A percentile compares a stretch with the other conserved stretches of the same genome.
Evolutionary conservation across 2,888 invertebrate species (phyloP).

Genomic region (Trichogramma dendrolimi): DNA sequence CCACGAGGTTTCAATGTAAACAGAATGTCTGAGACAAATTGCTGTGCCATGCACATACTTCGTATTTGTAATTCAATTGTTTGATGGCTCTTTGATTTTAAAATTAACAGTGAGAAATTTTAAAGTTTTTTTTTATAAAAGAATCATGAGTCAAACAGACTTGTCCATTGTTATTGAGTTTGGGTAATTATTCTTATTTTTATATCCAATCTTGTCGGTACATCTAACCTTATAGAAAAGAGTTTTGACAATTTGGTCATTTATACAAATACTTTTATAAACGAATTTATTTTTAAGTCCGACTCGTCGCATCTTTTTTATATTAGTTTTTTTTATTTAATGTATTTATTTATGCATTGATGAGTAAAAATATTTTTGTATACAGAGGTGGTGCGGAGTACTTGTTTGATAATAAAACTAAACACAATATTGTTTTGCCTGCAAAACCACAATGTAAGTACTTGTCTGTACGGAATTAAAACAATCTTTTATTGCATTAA

Average conservation of each 20-base stretch:
- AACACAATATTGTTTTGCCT: conserved; percentile 63
- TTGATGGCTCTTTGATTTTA: too few relatives aligned
- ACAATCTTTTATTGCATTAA: background rate
- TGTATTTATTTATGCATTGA: too few relatives aligned
- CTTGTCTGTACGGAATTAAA: conserved; percentile 6
- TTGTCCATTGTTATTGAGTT: conserved; percentile 35
- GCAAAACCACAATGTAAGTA: conserved; percentile 57
- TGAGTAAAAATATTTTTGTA: conserved; percentile 35
- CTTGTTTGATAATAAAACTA: conserved; percentile 80
- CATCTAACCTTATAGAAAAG: conserved; percentile 11
- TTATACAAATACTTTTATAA: background rate
- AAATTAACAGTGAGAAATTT: too few relatives aligned
- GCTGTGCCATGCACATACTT: too few relatives aligned
- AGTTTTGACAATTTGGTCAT: too few relatives aligned
- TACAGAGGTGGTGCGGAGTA: conserved; percentile 86
- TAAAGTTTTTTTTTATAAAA: too few relatives aligned
- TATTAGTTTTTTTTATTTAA: too few relatives aligned
- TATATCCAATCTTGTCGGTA: conserved; percentile 2
- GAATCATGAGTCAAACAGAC: too few relatives aligned
- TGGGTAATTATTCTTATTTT: conserved; percentile 33
- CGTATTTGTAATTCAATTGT: too few relatives aligned
- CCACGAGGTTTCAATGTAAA: too few relatives aligned
- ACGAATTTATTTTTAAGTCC: conserved; percentile 11
- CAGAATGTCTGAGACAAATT: too few relatives aligned
- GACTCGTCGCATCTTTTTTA: too few relatives aligned